Base-by-base conservation (phyloP, 2,797 vertebrate species). In the Synanceia verrucosa region DNA sequence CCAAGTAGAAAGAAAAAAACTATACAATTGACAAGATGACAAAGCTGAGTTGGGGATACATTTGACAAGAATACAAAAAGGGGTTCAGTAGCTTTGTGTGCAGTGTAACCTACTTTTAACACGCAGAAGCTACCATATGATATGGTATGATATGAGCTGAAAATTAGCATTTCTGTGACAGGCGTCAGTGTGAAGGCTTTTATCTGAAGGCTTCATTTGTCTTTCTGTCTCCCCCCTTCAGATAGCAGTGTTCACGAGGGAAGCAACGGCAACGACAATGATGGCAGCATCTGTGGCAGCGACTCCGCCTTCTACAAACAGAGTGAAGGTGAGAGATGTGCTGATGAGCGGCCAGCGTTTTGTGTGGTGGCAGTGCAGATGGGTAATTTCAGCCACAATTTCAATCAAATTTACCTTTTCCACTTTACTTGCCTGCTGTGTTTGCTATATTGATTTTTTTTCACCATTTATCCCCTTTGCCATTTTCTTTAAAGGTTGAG, bases 231-330 rank as follows among this genome's bases (percentile, higher is more conserved):
- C 65, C 36, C 48, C 34, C 55, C 33, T 79, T 47, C 75, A 96
- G 97, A 97, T 84, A 95, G 94, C 92, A 95, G 94, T 37, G 84
- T 94, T 84, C 93, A 94, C 79, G 97, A 97, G 74, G 94, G 95
- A 81, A 97, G 95, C 84, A 88, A 94, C 78, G 95, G 94, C 85
- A 91, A 95, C 78, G 97, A 98, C 87, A 97, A 98, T 78, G 96
- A 97, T 92, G 97, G 95, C 89, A 98, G 95, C 76, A 3, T 96
- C 78, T 98, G 96, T 66, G 96, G 97, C 87, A 98, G 97, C 50
- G 97, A 98, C 85, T 97, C 97, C 4, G 93, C 95, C 5, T 97
- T 98, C 89, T 97, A 97, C 89, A 95, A 90, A 79, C 96, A 99
- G 84, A 96, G 95, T 36, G 96, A 99, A 97, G 97, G 98, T 92